Evolutionary conservation across 2,113 vertebrate species (phyloP), one percentile per base, ranked within the genome.

Genomic region (Falco punctatus): DNA sequence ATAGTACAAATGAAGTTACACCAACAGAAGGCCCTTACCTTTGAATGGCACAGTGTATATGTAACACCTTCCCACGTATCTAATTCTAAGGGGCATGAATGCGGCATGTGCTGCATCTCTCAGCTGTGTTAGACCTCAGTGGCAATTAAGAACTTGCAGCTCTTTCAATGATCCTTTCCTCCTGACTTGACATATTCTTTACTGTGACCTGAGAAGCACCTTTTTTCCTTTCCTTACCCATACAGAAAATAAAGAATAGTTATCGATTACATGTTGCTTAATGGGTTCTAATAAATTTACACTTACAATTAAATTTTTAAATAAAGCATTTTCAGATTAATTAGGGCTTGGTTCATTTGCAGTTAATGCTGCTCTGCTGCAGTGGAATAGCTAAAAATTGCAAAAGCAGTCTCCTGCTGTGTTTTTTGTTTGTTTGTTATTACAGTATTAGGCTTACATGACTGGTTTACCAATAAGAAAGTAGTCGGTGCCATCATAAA

Each of bases 201-300:
- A 14, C 28, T 48, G 33, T 86, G 82, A 67, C 80, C 55, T 38
- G 9, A 72, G 49, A 75, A 81, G 46, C 13, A 54, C 49, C 46
- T 61, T 91, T 91, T 42, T 88, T 69, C 26, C 49, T 92, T 96
- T 85, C 74, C 66, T 78, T 75, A 69, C 49, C 46, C n/a, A 16
- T 54, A 72, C 66, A 44, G 77, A 91, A 90, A 59, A 52, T 86
- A 91, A 71, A 2, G 6, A 93, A 48, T 48, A 40, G 52, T 49
- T 94, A 96, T 91, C 94, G 95, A 94, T 96, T 92, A 33, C 72
- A 3, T 71, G 83, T 86, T 96, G 61, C 75, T 84, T 86, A 84
- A 93, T 79, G 79, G 72, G 20, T 51, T 85, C 38, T 54, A 83
- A 84, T 75, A 96, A 81, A 92, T 94, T 84, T 66, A 57, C 42